These are phyloP conservation scores for Grus americana DNA, from an alignment of 2,113 vertebrate species.

Conservation along the genomic window DNA sequence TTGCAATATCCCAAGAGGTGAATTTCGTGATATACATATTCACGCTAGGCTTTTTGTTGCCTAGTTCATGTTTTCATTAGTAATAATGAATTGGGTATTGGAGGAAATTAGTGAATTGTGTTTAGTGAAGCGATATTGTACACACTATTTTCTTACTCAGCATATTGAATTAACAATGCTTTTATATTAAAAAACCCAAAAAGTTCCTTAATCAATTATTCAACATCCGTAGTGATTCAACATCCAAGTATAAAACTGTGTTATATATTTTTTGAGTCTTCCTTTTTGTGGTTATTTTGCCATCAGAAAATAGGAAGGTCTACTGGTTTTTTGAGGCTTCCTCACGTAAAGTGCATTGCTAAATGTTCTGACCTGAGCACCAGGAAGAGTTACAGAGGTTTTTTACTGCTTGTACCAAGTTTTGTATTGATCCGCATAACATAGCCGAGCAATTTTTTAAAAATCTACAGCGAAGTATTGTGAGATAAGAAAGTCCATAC, in stretches of 20 bases:
- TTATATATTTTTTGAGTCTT: not conserved
- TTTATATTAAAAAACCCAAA: not conserved
- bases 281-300: not conserved
- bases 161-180: not conserved
- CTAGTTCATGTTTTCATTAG: slow-evolving; percentile 32
- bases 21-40: slow-evolving; percentile 15
- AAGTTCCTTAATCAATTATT: not conserved
- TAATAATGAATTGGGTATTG: not conserved
- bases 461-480: not conserved
- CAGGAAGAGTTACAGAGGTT: not conserved
- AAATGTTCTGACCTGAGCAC: not conserved
- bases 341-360: not conserved
- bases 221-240: not conserved
- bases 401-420: not conserved
- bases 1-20: slow-evolving; percentile 1
- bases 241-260: not conserved
- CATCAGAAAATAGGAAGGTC: not conserved
- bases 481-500: not conserved
- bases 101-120: slow-evolving; percentile 23
- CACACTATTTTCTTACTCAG: slow-evolving; percentile 12
- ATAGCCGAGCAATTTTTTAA: not conserved
- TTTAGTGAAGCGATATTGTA: slow-evolving; percentile 18
- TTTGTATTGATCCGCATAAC: slow-evolving; percentile 24
- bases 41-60: slow-evolving; percentile 3
- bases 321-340: not conserved